Base-by-base conservation (phyloP, 2,888 invertebrate species). In the Nasonovia ribisnigri region DNA sequence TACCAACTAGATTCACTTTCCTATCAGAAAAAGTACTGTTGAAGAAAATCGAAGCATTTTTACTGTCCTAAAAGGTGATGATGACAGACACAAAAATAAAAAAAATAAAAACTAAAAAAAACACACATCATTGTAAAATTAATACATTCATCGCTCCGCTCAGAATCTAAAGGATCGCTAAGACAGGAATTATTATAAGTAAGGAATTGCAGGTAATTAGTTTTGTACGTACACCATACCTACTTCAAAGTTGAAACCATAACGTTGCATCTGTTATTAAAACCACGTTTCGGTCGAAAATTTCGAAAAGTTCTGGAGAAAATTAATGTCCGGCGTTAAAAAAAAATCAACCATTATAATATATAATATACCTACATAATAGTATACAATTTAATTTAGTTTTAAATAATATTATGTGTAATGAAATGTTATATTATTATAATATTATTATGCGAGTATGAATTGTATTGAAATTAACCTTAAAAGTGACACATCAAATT, bases 401-500 rank as follows among this genome's bases (percentile, higher is more conserved):
- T 77, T 77, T 20, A 36, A 77, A 77, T 8, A 77, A 77, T 36
- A 20, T 16, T 16, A 0, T 77, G 77, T 36, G 77, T 77, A n/a
- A n/a, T 36, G 20, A 36, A 77, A 77, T 77, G 36, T 77, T 77
- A 67, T 36, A 77, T 77, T n/a, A 67, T 29, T 67, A n/a, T 29
- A n/a, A n/a, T 77, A 77, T 77, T 36, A 77, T 77, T 36, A 77
- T 77, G 77, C 77, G 77, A 20, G 77, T 77, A 42, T 16, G 77
- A 36, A 24, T 77, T 36, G 36, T 77, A 77, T 77, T 36, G 8
- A 77, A 77, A 77, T 36, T 77, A 77, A 77, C 42, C 20, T 77
- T 77, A 77, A 77, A 77, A 36, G 77, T 77, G 77, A 77, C 77
- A 77, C 77, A 77, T 77, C 8, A 77, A 77, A 36, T 77, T 36